Evolutionary conservation across 2,113 vertebrate genomes (phyloP).

Genomic region (Aegotheles bennettii): DNA sequence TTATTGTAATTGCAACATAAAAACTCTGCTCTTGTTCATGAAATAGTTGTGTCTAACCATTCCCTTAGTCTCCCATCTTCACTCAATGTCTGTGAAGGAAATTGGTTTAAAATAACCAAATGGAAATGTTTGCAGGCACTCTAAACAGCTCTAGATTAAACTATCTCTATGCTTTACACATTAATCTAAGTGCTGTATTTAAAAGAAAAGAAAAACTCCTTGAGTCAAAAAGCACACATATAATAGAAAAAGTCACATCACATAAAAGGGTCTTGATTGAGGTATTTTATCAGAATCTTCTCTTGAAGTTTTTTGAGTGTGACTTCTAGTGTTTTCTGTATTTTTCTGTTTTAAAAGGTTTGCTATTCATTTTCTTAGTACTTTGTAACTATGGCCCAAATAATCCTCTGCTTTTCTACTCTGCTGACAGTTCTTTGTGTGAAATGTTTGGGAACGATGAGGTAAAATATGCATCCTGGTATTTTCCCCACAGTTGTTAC

Average conservation of each 20-base stretch:
- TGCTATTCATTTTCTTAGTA: not conserved
- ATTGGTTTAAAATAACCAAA: slow-evolving; percentile 14
- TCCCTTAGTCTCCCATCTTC: not conserved
- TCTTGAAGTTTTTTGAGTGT: not conserved
- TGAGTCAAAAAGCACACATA: not conserved
- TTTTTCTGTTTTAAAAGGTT: not conserved
- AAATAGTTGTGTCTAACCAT: not conserved
- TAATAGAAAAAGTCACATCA: not conserved
- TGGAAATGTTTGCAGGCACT: not conserved
- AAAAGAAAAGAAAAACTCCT: not conserved
- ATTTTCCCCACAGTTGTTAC: not conserved
- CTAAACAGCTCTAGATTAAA: not conserved
- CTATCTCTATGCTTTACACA: not conserved
- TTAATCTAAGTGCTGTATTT: not conserved
- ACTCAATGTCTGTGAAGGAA: not conserved
- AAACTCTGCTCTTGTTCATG: not conserved
- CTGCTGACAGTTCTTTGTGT: not conserved
- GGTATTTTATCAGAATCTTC: not conserved
- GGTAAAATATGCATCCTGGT: not conserved
- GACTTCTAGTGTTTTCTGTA: not conserved
- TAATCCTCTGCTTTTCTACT: not conserved
- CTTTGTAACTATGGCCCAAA: not conserved
- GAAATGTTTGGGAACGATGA: not conserved
- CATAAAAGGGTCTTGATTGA: not conserved
- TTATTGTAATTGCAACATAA: not conserved